These are phyloP conservation scores for Halocynthia aurantium DNA, from an alignment of 23 tunicate genomes.

Conservation along the genomic window DNA sequence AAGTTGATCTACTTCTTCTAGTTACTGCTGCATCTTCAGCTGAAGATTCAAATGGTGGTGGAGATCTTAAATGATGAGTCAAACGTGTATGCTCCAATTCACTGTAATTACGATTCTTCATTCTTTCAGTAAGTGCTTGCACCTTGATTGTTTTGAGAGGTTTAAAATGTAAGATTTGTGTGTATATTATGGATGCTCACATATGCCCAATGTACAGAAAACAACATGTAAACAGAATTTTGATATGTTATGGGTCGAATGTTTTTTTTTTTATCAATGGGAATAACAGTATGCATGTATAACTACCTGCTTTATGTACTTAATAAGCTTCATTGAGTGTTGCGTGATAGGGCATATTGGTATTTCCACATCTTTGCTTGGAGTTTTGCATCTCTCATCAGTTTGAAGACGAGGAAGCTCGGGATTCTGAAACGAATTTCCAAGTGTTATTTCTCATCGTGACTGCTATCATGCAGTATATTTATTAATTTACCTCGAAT, in stretches of 20 bases:
- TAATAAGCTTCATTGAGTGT: conserved; percentile 10
- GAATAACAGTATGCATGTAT: too few species aligned
- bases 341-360: conserved; percentile 7
- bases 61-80: not conserved
- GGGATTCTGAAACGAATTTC: not conserved
- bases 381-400: not conserved
- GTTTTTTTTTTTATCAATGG: too few species aligned
- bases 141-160: too few species aligned
- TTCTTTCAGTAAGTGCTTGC: too few species aligned
- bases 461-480: not conserved
- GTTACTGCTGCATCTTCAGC: not conserved
- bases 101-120: too few species aligned
- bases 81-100: too few species aligned
- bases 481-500: conserved; percentile 20
- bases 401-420: not conserved
- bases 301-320: conserved; percentile 16
- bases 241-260: too few species aligned
- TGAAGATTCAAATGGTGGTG: conserved; percentile 18
- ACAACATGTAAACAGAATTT: too few species aligned
- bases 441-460: not conserved
- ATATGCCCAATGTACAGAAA: too few species aligned
- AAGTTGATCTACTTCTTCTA: conserved; percentile 7
- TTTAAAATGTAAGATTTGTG: too few species aligned
- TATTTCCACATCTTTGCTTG: not conserved
- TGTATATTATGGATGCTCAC: too few species aligned